Percentiles rank a stretch among this genome's conserved stretches.
phyloP scores from a whole-genome alignment of 2,113 vertebrate genomes.

The Edolisoma coerulescens region DNA sequence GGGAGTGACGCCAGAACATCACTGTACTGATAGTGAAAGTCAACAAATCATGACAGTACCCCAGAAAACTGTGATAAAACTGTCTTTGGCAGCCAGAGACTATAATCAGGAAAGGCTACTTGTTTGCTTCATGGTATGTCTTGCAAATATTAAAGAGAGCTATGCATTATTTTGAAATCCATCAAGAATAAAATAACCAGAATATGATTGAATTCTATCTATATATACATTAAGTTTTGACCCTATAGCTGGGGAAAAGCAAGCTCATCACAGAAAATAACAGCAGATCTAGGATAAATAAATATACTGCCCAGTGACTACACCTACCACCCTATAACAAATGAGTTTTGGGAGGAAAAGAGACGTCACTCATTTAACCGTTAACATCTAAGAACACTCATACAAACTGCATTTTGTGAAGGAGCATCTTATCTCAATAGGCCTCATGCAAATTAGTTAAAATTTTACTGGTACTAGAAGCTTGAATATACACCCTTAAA shows the following conservation, averaged over 20 bases:
- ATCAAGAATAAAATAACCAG: not conserved
- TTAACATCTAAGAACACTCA: not conserved
- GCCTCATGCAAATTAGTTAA: not conserved
- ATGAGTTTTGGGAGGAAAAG: not conserved
- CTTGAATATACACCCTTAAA: not conserved
- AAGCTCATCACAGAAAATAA: not conserved
- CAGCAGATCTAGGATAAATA: not conserved
- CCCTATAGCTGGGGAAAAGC: rapidly evolving
- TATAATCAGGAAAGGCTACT: not conserved
- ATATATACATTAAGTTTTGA: not conserved
- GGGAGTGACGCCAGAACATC: not conserved
- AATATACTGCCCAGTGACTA: not conserved
- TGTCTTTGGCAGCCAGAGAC: not conserved
- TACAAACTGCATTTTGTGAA: not conserved
- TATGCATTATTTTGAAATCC: not conserved
- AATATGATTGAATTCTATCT: not conserved
- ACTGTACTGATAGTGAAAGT: not conserved
- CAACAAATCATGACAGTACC: not conserved
- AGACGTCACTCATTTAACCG: not conserved
- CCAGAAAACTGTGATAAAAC: not conserved
- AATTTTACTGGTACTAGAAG: not conserved
- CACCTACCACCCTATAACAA: not conserved
- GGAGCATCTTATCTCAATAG: not conserved
- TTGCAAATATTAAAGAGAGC: not conserved
- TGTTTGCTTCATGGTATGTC: not conserved